Base-by-base conservation (phyloP, 2,113 vertebrate genomes). In the Halichoeres trimaculatus region DNA sequence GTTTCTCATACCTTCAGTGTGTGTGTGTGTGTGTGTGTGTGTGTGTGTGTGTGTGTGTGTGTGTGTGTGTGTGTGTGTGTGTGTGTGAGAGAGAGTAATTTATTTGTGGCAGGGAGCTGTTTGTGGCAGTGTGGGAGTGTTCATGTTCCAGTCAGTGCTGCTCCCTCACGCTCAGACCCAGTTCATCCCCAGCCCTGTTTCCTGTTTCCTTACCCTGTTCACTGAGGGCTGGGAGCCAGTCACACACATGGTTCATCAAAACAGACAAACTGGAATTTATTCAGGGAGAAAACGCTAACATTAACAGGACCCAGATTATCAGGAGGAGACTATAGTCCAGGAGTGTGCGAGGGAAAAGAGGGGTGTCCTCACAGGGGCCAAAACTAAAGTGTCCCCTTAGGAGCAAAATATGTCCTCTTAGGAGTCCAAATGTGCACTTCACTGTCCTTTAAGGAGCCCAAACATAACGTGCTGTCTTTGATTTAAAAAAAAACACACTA, bases 1-100 rank as follows among this genome's bases (percentile, higher is more conserved):
- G 85, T 78, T 81, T 83, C 78, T 70, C 50, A 61, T 54, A 64
- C 74, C 63, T 69, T 75, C 19, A 61, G 64, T 69, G 45, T 43
- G 74, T 40, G 62, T 10, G 55, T 34, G 19, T 71, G 55, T 38
- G 57, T 38, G 50, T 52, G 36, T 61, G 19, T 71, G 55, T 38
- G 57, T 38, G 50, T 52, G 36, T 61, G 64, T 69, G 45, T 43
- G 74, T 40, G 62, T 10, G 55, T 34, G 19, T 71, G 55, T 38
- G 57, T 38, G 50, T 52, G 36, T 61, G n/a, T n/a, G n/a, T n/a
- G n/a, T n/a, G n/a, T n/a, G n/a, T n/a, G 76, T 66, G 64, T 41
- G 62, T n/a, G 64, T 4, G 55, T 16, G 51, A 3, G 24, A 58
- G 62, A 50, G 24, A 52, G 73, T 54, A 80, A 59, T 85, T 80